These are phyloP conservation scores for Platorchestia sp. DNA, from an alignment of 1,140 invertebrate species.

Conservation along the genomic window DNA sequence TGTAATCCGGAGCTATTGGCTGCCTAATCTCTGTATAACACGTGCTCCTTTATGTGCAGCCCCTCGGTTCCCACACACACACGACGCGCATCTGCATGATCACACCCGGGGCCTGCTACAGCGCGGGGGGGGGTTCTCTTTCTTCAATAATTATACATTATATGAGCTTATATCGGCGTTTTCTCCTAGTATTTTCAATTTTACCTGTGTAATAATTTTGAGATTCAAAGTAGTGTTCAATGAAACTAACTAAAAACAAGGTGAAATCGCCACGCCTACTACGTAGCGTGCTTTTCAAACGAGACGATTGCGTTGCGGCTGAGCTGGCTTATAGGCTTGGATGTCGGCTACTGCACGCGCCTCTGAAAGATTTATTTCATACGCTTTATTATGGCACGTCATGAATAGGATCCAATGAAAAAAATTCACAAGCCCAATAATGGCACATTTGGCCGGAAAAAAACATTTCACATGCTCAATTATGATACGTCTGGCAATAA, in stretches of 20 bases:
- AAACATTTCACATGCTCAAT: too few species aligned
- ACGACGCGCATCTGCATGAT: background rate
- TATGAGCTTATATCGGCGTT: too few species aligned
- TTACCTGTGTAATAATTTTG: background rate
- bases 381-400: background rate
- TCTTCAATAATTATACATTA: too few species aligned
- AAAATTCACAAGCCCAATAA: too few species aligned
- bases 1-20: slow-evolving; percentile 43
- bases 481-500: too few species aligned
- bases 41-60: background rate
- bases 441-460: too few species aligned
- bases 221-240: background rate
- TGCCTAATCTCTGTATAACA: background rate
- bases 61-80: slow-evolving; percentile 27
- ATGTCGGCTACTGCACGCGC: background rate
- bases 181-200: background rate
- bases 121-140: too few species aligned
- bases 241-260: background rate
- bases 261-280: background rate
- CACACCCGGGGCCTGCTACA: background rate
- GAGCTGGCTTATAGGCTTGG: background rate
- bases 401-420: background rate
- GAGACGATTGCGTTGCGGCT: background rate
- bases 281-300: background rate
- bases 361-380: background rate